Base-by-base conservation (phyloP, 2,797 vertebrate species). In the Artibeus jamaicensis region DNA sequence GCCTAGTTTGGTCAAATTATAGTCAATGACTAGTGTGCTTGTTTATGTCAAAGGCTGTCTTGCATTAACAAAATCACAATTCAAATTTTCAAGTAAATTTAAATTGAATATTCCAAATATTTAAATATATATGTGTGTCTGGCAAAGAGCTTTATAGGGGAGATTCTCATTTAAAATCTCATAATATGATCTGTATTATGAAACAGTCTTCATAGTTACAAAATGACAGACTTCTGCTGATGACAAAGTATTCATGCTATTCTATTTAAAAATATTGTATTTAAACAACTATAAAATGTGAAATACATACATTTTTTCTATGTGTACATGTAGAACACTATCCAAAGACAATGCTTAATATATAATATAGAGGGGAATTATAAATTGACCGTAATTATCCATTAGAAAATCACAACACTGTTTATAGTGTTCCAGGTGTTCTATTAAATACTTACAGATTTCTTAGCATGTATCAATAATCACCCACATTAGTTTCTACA, bases 51-150 rank as follows among this genome's bases (percentile, higher is more conserved):
- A 96, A 94, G 57, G 65, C 1, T 50, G 21, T 62, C 91, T 93
- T 95, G 42, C 34, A 50, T 68, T 76, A 89, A 44, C 50, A 95
- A 95, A 92, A 62, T 94, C 44, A 93, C 62, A 39, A 82, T 85
- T 79, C 62, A 86, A 77, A 96, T 81, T 94, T 96, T 91, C 53
- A 77, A 84, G 53, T 92, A 78, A 76, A 82, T 24, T 92, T 96
- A 44, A 93, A 48, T 77, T 82, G 48, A 83, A 77, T 83, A 89
- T 94, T 83, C 53, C 53, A 73, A 55, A 93, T 12, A 85, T 50
- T 96, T 78, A 26, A 86, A 81, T 91, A 19, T 26, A 32, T 67
- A 29, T 77, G 12, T 24, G 50, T 86, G 85, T 93, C 29, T 46
- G 39, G 65, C 39, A 86, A 96, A 89, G 73, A 91, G 39, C 22